Base-by-base conservation (phyloP, 2,113 vertebrate genomes). In the Paramormyrops kingsleyae region DNA sequence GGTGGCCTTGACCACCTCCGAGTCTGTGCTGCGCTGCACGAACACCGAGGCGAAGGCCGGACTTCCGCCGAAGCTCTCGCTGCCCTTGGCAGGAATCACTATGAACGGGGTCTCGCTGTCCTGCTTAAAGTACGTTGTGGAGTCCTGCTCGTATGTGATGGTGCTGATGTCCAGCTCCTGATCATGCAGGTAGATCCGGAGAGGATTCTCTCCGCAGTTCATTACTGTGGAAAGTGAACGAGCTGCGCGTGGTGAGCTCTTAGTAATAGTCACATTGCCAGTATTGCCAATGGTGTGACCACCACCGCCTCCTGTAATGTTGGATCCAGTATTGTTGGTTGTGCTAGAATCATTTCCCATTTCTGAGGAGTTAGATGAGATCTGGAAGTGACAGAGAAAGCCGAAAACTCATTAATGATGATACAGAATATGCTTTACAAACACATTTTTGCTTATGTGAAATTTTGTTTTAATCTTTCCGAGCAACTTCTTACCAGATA, bases 271-370 rank as follows among this genome's bases (percentile, higher is more conserved):
- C 53, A 24, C 5, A 24, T 0, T 56, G 52, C 17, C 0, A 21
- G 21, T 19, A 6, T 7, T 56, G 9, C 1, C 2, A 49, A 12
- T 49, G 12, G 0, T 13, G 5, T 1, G 44, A 44, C 5, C 5
- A 0, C 0, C 44, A 44, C 44, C 5, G 1, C 19, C 8, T 24
- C 7, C 56, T 6, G 1, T 6, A 7, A 24, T 1, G 15, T 19
- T 53, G 52, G 0, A 0, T 52, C 0, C 3, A 13, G 3, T 6
- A 21, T 0, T 0, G 5, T 6, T 2, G 17, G 0, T 0, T 59
- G 6, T 27, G n/a, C n/a, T 66, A 27, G 2, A 0, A 4, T 3
- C 0, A 0, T 5, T 0, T 66, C 62, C 62, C 62, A 66, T 66
- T 27, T 66, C n/a, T 27, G n/a, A 27, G 2, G n/a, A 66, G n/a